A percentile compares a stretch with the other conserved stretches of the same genome.
phyloP scores from a whole-genome alignment of 2,888 invertebrate species.

The Cheilosia vernalis region DNA sequence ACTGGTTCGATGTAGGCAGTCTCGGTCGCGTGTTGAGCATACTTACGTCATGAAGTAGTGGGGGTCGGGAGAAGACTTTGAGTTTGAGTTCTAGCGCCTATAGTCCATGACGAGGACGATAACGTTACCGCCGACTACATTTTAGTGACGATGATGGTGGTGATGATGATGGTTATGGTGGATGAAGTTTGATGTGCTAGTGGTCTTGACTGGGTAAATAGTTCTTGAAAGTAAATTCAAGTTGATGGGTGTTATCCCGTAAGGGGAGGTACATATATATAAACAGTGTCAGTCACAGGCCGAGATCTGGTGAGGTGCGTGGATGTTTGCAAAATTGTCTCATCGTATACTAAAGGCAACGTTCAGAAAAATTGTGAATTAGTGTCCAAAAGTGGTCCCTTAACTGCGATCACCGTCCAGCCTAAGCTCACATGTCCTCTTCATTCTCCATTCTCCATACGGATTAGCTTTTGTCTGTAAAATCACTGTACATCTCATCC shows the following conservation, averaged over 20 bases:
- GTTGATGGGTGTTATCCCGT: conserved; percentile 32
- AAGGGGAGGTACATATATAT: not conserved
- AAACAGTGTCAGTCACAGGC: conserved; percentile 22
- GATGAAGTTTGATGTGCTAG: conserved; percentile 25
- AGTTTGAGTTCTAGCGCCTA: conserved; percentile 37
- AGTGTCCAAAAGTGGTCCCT: too few relatives aligned
- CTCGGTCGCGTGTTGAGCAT: conserved; percentile 25
- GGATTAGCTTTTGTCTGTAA: not conserved
- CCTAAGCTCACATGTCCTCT: too few relatives aligned
- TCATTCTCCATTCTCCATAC: too few relatives aligned
- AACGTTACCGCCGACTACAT: conserved; percentile 6
- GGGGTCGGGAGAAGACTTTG: not conserved
- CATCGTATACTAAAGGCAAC: too few relatives aligned
- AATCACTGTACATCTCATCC: not conserved
- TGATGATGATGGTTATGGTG: conserved; percentile 24
- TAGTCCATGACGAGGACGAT: conserved; percentile 32
- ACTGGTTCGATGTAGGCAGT: not conserved
- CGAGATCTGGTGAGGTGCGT: not conserved
- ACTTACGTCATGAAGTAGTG: not conserved
- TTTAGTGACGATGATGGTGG: conserved; percentile 8
- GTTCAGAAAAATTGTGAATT: too few relatives aligned
- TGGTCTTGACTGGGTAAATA: conserved; percentile 54
- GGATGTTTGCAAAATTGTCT: too few relatives aligned
- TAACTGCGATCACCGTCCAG: too few relatives aligned
- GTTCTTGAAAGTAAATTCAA: conserved; percentile 48